Percentiles rank a stretch among this genome's conserved stretches.
Evolutionary conservation across 2,888 invertebrate species (phyloP).

Genomic region (Cephus pulcher): DNA sequence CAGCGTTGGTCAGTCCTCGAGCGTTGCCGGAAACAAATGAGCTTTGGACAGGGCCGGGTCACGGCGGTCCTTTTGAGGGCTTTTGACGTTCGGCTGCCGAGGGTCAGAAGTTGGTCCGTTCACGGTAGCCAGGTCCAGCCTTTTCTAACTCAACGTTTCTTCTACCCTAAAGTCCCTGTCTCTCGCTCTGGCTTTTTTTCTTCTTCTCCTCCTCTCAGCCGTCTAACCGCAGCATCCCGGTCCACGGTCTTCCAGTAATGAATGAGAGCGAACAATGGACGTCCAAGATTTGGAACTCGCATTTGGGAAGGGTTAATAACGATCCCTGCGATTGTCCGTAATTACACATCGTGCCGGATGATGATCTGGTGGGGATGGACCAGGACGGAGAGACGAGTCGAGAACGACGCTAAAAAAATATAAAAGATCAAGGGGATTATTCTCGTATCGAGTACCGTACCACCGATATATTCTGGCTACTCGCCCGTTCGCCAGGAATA

Average conservation of each 20-base stretch:
- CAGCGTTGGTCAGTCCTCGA: background rate
- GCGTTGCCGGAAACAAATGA: slow-evolving; percentile 57
- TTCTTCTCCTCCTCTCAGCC: slow-evolving; percentile 22
- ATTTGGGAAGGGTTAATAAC: slow-evolving; percentile 52
- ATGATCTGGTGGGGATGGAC: background rate
- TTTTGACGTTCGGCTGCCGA: slow-evolving; percentile 54
- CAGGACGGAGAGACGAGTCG: background rate
- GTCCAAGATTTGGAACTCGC: slow-evolving; percentile 26
- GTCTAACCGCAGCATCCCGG: slow-evolving; percentile 14
- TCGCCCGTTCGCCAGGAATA: background rate
- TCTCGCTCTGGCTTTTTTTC: slow-evolving; percentile 2
- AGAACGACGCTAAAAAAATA: background rate
- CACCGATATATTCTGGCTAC: background rate
- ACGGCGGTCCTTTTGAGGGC: slow-evolving; percentile 57
- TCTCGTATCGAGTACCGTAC: background rate
- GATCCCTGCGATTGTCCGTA: slow-evolving; percentile 48
- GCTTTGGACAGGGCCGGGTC: slow-evolving; percentile 53
- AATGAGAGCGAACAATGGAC: slow-evolving; percentile 55
- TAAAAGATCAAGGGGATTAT: background rate
- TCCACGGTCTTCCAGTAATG: slow-evolving; percentile 40
- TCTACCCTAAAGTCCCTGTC: slow-evolving; percentile 8
- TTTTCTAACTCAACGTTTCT: slow-evolving; percentile 33
- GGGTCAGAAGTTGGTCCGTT: slow-evolving; percentile 50
- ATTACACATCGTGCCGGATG: slow-evolving; percentile 32
- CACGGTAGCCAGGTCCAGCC: slow-evolving; percentile 53